Conservation (phyloP, 2,797 vertebrate genomes). For the Girardinus metallicus region DNA sequence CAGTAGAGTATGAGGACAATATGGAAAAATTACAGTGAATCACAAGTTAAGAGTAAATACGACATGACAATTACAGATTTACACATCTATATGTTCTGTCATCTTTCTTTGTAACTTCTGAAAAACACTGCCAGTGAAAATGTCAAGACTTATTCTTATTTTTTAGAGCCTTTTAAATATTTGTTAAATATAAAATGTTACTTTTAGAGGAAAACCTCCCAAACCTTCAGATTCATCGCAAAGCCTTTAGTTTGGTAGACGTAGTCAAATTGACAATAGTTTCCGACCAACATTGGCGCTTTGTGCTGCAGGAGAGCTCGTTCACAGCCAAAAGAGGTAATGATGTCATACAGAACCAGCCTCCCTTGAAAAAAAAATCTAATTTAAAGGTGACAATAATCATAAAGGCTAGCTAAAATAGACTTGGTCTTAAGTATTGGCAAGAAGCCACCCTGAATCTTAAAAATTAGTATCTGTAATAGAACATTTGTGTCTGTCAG, state of each 20-base stretch:
- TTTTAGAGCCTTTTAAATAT: not conserved
- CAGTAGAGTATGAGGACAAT: not conserved
- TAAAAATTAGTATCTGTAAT: not conserved
- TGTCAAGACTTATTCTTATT: not conserved
- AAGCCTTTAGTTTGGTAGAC: not conserved
- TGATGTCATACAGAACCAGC: not conserved
- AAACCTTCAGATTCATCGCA: not conserved
- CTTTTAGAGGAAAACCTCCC: not conserved
- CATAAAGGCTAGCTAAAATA: not conserved
- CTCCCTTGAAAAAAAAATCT: not conserved
- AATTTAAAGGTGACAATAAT: not conserved
- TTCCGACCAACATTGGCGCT: not conserved
- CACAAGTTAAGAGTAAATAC: not conserved
- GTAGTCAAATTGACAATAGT: not conserved
- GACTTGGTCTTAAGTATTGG: not conserved
- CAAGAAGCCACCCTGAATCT: not conserved
- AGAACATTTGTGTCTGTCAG: not conserved
- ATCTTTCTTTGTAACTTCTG: not conserved
- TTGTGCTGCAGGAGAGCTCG: not conserved
- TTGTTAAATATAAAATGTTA: not conserved
- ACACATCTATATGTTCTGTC: not conserved
- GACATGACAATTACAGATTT: not conserved
- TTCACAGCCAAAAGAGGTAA: not conserved
- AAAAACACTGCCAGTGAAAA: not conserved
- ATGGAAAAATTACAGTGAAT: not conserved